These are phyloP conservation scores for Smutsia gigantea DNA, from an alignment of 2,797 vertebrate species.

Conservation along the genomic window DNA sequence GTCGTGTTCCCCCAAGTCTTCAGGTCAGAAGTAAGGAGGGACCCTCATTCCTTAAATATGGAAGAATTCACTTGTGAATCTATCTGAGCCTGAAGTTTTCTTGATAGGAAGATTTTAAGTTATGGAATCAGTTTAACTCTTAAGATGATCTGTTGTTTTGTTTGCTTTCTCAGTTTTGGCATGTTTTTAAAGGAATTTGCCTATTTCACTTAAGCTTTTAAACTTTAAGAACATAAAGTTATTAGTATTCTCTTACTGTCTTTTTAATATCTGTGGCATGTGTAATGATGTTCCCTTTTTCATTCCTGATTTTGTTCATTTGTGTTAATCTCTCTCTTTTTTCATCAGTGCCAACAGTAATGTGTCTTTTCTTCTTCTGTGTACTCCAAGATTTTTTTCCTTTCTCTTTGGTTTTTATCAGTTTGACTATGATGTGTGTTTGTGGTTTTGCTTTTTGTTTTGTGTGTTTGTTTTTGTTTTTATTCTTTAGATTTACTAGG, in stretches of 20 bases:
- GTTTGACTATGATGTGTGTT: background rate
- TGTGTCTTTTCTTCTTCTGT: background rate
- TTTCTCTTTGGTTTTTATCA: background rate
- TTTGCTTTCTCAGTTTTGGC: background rate
- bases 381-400: background rate
- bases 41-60: background rate
- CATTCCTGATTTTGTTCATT: background rate
- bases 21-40: too few relatives aligned
- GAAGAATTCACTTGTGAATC: background rate
- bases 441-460: conserved; percentile 13
- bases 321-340: background rate
- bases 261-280: background rate
- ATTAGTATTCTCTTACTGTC: background rate
- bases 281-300: background rate
- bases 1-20: too few relatives aligned
- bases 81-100: background rate
- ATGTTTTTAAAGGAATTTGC: background rate
- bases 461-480: background rate
- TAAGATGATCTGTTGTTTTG: background rate
- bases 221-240: background rate
- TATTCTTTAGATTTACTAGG: background rate
- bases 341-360: background rate
- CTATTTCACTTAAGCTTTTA: background rate
- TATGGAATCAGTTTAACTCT: background rate
- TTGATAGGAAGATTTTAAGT: background rate